Evolutionary conservation across 2,888 invertebrate genomes (phyloP).

Genomic region (Coecobrya sp.): DNA sequence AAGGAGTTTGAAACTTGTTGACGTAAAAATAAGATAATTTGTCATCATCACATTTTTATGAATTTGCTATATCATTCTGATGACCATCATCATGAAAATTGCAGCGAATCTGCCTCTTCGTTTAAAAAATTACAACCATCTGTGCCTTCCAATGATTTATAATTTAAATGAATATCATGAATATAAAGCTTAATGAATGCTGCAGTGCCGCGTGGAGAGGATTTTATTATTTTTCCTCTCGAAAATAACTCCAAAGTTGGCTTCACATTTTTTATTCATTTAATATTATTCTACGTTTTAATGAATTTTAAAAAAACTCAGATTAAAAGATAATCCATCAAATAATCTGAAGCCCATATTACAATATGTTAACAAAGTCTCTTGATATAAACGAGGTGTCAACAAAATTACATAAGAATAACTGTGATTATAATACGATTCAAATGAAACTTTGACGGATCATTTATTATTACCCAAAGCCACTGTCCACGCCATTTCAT

Average conservation of each 20-base stretch:
- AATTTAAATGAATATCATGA: background rate
- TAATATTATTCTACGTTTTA: background rate
- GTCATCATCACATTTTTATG: conserved; percentile 66
- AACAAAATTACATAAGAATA: conserved; percentile 65
- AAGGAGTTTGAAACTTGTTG: conserved; percentile 58
- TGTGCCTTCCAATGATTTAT: conserved; percentile 19
- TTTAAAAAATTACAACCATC: conserved; percentile 12
- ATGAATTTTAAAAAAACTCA: conserved; percentile 26
- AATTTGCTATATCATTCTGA: conserved; percentile 50
- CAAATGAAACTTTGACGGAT: conserved; percentile 55
- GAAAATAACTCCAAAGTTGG: background rate
- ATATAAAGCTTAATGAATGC: background rate
- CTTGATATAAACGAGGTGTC: conserved; percentile 55
- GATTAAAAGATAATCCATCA: conserved; percentile 58
- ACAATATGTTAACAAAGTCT: background rate
- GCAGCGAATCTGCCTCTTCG: conserved; percentile 15
- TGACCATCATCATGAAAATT: conserved; percentile 40
- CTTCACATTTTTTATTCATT: conserved; percentile 18
- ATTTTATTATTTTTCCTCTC: background rate
- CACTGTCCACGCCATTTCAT: background rate
- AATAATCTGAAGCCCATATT: background rate
- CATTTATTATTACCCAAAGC: conserved; percentile 75
- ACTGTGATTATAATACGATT: conserved; percentile 25
- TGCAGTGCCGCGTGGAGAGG: background rate
- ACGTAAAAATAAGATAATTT: conserved; percentile 58